Base-by-base conservation (phyloP, 2,888 invertebrate genomes). In the Thera obeliscata region DNA sequence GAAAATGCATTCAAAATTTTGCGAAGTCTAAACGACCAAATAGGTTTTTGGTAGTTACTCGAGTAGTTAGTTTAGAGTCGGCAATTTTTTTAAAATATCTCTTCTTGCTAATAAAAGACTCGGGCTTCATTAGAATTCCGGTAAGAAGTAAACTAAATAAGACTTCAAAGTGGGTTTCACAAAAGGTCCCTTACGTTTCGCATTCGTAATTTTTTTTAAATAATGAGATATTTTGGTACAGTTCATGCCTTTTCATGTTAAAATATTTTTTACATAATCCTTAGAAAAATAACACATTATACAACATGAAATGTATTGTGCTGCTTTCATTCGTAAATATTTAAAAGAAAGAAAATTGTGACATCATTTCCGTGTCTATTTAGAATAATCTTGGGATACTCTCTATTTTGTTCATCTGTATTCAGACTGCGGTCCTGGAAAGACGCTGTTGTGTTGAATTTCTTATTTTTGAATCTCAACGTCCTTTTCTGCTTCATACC, bases 391-490 rank as follows among this genome's bases (percentile, higher is more conserved):
- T 80, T 75, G 75, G 76, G 81, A 81, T 82, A 84, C 83, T 84
- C 83, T 86, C 84, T 83, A 81, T 84, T 64, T 80, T 80, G 80
- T 85, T 85, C 86, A 89, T 89, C 82, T 86, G 84, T 88, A 89
- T 89, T 87, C 88, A 73, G 75, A 64, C 67, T 76, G 78, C 77
- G 76, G 69, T 46, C 76, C 69, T 74, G 75, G 78, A 76, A 78
- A 80, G 79, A 79, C 78, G 73, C 71, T 77, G 81, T 81, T 81
- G 82, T 78, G 79, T 81, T 81, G 86, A 87, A 87, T 88, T 86
- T 80, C 79, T 86, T 87, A 87, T 84, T 82, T 76, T 77, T 60
- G 76, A 83, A 83, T 81, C 80, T 76, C 78, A 75, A 81, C 79
- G 77, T 80, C 82, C 81, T 82, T 83, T 82, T 66, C 77, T 72